Percentiles rank a stretch among this genome's conserved stretches.
Conservation (phyloP, 53 echinoderm and acorn worm species). For the Holothuria scabra region DNA sequence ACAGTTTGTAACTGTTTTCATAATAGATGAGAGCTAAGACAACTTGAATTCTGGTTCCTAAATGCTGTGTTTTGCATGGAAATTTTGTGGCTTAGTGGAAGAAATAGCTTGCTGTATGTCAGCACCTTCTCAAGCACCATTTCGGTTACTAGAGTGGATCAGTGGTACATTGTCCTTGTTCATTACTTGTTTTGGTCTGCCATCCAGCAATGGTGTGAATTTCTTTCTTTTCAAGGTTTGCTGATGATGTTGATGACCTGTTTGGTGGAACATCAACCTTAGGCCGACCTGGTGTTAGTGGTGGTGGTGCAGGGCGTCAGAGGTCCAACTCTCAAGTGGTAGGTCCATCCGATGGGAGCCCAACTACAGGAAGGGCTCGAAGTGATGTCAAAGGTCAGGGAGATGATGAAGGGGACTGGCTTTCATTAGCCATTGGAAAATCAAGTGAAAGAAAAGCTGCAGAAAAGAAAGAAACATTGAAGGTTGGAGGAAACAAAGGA, state of each 20-base stretch:
- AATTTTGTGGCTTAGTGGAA: too few relatives aligned
- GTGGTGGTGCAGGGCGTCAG: conserved; percentile 53
- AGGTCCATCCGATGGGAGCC: not conserved
- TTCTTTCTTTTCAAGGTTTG: conserved; percentile 59
- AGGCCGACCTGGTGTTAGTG: conserved; percentile 61
- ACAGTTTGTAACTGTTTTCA: too few relatives aligned
- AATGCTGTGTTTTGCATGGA: too few relatives aligned
- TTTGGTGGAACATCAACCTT: conserved; percentile 71
- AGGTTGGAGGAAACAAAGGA: not conserved
- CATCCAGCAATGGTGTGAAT: not conserved
- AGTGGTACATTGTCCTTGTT: too few relatives aligned
- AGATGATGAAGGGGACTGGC: conserved; percentile 56
- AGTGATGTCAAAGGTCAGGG: conserved; percentile 22
- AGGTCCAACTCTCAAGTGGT: conserved; percentile 29
- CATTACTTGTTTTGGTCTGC: too few relatives aligned
- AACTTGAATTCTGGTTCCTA: too few relatives aligned
- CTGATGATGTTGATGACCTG: conserved; percentile 74
- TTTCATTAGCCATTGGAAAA: conserved; percentile 56
- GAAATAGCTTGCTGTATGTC: too few relatives aligned
- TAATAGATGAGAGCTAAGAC: too few relatives aligned
- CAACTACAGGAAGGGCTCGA: too few relatives aligned
- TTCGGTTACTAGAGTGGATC: too few relatives aligned
- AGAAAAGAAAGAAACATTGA: conserved; percentile 40
- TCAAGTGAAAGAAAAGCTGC: conserved; percentile 15
- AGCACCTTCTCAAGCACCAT: too few relatives aligned